Percentiles rank a stretch among this genome's conserved stretches.
These are phyloP conservation scores for Cerceris ruficornis DNA, from an alignment of 2,888 invertebrate genomes.

Conservation along the genomic window DNA sequence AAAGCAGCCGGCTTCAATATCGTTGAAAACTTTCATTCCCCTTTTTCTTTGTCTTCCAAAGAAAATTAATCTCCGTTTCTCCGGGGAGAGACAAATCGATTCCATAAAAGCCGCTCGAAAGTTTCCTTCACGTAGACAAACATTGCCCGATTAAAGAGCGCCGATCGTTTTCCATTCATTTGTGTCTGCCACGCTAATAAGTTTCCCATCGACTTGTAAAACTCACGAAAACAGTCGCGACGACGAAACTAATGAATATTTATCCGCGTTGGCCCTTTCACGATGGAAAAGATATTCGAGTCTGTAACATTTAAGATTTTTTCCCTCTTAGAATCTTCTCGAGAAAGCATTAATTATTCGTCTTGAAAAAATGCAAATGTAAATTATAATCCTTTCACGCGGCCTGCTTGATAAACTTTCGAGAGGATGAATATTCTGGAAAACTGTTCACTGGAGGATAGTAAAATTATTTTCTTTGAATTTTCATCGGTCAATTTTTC, in stretches of 20 bases:
- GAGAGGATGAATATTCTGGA: no score
- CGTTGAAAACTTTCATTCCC: slow-evolving; percentile 14
- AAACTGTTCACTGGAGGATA: no score
- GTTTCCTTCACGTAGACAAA: slow-evolving; percentile 15
- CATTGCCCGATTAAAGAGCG: slow-evolving; percentile 25
- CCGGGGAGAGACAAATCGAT: slow-evolving; percentile 7
- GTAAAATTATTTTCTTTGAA: no score
- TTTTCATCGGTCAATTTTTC: no score
- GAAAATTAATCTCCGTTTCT: slow-evolving; percentile 28
- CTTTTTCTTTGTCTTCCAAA: slow-evolving; percentile 8
- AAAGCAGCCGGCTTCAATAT: slow-evolving; percentile 23
- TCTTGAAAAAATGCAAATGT: no score
- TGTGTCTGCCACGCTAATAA: slow-evolving; percentile 20
- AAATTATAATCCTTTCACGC: no score
- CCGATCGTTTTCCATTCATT: slow-evolving; percentile 14
- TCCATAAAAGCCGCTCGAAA: slow-evolving; percentile 8
- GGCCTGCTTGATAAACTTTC: no score
- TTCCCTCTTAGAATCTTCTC: no score
- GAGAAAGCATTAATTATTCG: no score
- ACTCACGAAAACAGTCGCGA: slow-evolving; percentile 7
- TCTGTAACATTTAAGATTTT: no score
- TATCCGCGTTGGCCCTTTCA: background rate
- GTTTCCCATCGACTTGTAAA: slow-evolving; percentile 5
- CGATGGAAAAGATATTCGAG: no score
- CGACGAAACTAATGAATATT: slow-evolving; percentile 26